phyloP scores from a whole-genome alignment of 53 echinoderm and acorn worm genomes.

The Arbacia lixula region DNA sequence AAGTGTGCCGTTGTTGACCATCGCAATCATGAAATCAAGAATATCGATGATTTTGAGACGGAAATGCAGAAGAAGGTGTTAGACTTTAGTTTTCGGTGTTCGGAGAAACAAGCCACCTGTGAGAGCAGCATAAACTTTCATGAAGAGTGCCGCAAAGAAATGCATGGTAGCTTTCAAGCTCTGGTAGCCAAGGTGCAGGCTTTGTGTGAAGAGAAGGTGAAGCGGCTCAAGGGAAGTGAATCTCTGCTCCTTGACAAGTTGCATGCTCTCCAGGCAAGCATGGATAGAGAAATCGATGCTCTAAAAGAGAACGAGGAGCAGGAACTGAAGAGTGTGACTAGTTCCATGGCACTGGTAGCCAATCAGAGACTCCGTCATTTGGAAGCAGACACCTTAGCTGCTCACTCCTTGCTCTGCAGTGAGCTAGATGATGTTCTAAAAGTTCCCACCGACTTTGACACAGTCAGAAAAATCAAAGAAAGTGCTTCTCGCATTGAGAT shows the following conservation, averaged over 20 bases:
- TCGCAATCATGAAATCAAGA: neutral
- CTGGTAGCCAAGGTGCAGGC: too few relatives aligned
- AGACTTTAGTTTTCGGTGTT: too few relatives aligned
- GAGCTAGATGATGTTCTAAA: neutral
- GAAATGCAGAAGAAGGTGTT: neutral
- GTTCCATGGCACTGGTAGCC: neutral
- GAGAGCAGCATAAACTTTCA: too few relatives aligned
- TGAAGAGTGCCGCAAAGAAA: too few relatives aligned
- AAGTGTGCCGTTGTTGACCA: slow-evolving; percentile 14
- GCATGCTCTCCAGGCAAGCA: neutral
- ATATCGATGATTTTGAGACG: neutral
- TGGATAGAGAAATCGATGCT: neutral
- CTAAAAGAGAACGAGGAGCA: neutral
- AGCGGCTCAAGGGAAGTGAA: neutral
- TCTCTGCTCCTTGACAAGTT: neutral
- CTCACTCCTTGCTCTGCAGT: slow-evolving; percentile 5
- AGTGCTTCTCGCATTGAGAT: neutral
- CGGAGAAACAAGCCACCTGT: too few relatives aligned
- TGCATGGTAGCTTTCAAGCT: too few relatives aligned
- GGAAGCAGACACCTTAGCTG: neutral
- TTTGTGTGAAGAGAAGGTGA: too few relatives aligned
- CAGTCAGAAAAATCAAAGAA: neutral
- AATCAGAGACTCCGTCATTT: neutral
- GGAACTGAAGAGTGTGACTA: neutral
- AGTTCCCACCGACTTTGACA: neutral